Evolutionary conservation across 2,113 vertebrate genomes (phyloP).

Genomic region (Equus quagga): DNA sequence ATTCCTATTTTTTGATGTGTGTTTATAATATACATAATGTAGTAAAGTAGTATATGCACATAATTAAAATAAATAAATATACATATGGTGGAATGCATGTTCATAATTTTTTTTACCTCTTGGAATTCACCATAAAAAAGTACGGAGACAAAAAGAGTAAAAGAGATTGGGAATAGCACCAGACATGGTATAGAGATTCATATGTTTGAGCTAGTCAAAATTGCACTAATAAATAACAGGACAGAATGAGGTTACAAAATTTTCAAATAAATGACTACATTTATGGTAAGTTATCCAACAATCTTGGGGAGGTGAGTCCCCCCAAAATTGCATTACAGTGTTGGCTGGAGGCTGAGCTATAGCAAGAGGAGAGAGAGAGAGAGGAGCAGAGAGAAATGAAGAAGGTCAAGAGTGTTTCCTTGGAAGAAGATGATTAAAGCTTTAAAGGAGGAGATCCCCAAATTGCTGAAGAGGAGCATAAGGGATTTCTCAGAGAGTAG

Average conservation of each 20-base stretch:
- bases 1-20: neutral
- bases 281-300: neutral
- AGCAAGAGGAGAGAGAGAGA: neutral
- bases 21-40: neutral
- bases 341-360: neutral
- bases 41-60: neutral
- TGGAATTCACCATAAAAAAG: neutral
- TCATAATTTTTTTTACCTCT: neutral
- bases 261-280: neutral
- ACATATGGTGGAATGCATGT: neutral
- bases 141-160: neutral
- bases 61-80: conserved; percentile 40
- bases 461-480: neutral
- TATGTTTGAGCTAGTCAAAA: neutral
- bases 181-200: neutral
- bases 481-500: neutral
- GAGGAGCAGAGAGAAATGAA: neutral
- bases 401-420: neutral
- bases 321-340: neutral
- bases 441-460: neutral
- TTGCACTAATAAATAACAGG: neutral
- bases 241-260: neutral
- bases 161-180: neutral
- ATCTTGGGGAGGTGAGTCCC: neutral
- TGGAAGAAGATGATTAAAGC: neutral